Base-by-base conservation (phyloP, 37 sponge, comb jelly and placozoan genomes). In the Aphrocallistes beatrix region DNA sequence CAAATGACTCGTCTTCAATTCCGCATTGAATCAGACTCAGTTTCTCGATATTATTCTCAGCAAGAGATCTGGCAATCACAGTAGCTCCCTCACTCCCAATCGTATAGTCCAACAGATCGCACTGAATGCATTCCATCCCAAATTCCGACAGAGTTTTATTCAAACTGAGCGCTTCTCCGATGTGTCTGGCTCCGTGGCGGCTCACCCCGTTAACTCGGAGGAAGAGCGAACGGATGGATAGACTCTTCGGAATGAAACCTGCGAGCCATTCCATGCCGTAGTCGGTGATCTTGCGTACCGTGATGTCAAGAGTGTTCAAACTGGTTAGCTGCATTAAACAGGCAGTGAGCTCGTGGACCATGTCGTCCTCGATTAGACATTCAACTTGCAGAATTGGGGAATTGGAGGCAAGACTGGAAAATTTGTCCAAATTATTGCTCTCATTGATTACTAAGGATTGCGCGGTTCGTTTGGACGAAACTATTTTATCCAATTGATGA, bases 181-280 rank as follows among this genome's bases (percentile, higher is more conserved):
- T 32, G 3, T 19, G 75, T 13, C n/a, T 28, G 34, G 75, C 75
- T 60, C 75, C 75, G 8, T 25, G 6, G 8, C 3, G 8, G 21
- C 75, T 60, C 25, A 60, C 75, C 3, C 32, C 75, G 75, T 60
- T 60, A 60, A 60, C 10, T 60, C 75, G 75, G n/a, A 60, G 75
- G 34, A 60, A 60, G 32, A 60, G 34, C 6, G 8, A 19, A 60
- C 28, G 10, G 75, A 60, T 28, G 8, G 6, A 6, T 8, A 60
- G 6, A 13, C 28, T 25, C 28, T 60, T 60, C n/a, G 75, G 28
- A 6, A 60, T 60, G 75, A 19, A 60, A 13, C 34, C n/a, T 19
- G 75, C 10, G 21, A 60, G n/a, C 6, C 34, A 6, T 28, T 60
- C 75, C 25, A 60, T 60, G 8, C 75, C 8, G 28, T 6, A 6